Evolutionary conservation across 2,888 invertebrate genomes (phyloP).

Genomic region (Ochlodes sylvanus): DNA sequence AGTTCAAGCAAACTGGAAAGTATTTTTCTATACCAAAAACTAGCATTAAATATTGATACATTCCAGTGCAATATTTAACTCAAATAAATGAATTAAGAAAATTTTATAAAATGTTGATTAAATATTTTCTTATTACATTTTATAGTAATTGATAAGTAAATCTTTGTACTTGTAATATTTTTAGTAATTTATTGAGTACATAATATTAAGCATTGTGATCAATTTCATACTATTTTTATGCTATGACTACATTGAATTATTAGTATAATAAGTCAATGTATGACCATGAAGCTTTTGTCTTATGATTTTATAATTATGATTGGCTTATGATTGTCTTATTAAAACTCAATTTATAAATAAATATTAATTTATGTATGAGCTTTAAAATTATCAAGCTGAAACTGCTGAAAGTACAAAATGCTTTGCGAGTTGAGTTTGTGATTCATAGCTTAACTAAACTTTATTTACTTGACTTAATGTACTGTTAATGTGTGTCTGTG

Average conservation of each 20-base stretch:
- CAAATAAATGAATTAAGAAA: background rate
- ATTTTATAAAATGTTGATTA: background rate
- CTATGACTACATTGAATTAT: too few relatives aligned
- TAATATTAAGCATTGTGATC: background rate
- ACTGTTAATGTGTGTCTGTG: too few relatives aligned
- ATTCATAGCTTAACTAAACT: too few relatives aligned
- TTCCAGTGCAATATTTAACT: background rate
- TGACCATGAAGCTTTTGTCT: background rate
- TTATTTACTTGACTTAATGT: too few relatives aligned
- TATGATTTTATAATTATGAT: background rate
- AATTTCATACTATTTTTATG: background rate
- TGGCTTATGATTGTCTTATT: background rate
- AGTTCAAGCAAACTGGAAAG: background rate
- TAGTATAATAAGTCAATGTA: too few relatives aligned
- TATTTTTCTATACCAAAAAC: conserved; percentile 9
- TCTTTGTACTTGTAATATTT: background rate
- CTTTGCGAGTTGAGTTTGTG: too few relatives aligned
- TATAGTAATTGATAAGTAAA: background rate
- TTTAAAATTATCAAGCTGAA: too few relatives aligned
- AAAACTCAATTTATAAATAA: background rate
- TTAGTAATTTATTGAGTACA: background rate
- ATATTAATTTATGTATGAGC: too few relatives aligned
- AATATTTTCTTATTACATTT: conserved; percentile 10
- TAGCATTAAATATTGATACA: background rate
- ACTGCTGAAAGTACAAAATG: too few relatives aligned